Evolutionary conservation across 1,140 invertebrate genomes (phyloP), one percentile per base, ranked within the genome.

Genomic region (Octopus bimaculoides): DNA sequence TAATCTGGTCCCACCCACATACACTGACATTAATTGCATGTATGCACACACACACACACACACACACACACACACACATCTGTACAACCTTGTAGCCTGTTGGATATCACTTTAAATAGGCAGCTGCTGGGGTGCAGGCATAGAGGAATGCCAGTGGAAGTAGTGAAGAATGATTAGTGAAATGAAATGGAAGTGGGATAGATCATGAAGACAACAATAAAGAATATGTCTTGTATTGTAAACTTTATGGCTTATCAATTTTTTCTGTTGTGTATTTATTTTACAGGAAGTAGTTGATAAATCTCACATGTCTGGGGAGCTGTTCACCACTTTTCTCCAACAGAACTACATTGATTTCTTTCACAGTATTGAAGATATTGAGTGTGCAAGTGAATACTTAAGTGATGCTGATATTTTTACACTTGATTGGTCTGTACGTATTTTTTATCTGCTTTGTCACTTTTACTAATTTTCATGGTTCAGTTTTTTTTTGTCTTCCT

Each of bases 271-370:
- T 41, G 26, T 41, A 41, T 12, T 12, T 71, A 6, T n/a, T 71
- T 71, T 71, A 71, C 81, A 90, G 88, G 88, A 89, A 77, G 86
- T 90, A 10, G 83, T 89, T 54, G 85, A 86, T 41, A 88, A 86
- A 77, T 86, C 83, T 52, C 85, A 88, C 41, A 75, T 90, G 6
- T 88, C 87, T 14, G 85, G 87, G 8, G 88, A 90, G n/a, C 87
- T 84, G 74, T 89, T 90, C 80, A 84, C 79, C 71, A 84, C 88
- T 17, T 90, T 86, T 81, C 79, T 90, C 20, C 89, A 90, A 71
- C 88, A 90, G 81, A 90, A 90, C 80, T 90, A 89, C 83, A 69
- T 87, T n/a, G 85, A 88, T 17, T 90, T 90, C 78, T 87, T 84
- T 78, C 78, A 83, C 9, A 77, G 82, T 52, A 81, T 90, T 17